These are phyloP conservation scores for Callithrix jacchus DNA, from an alignment of 2,113 vertebrate species.

Conservation along the genomic window DNA sequence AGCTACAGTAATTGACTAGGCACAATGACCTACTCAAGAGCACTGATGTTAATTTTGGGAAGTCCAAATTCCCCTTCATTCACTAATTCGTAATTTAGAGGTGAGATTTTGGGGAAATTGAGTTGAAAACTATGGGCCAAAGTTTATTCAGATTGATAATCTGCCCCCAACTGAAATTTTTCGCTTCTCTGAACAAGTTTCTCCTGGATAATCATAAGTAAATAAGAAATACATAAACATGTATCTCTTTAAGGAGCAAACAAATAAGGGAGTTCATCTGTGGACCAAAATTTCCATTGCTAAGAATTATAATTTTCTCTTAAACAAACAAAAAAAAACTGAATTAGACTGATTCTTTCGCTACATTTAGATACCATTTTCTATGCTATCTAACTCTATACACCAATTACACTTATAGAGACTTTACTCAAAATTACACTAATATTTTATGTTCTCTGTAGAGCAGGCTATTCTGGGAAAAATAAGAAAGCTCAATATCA, in stretches of 20 bases:
- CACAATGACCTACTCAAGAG: background rate
- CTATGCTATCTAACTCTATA: background rate
- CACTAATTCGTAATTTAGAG: background rate
- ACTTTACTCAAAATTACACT: background rate
- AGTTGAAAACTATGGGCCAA: background rate
- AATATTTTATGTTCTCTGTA: background rate
- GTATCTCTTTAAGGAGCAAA: background rate
- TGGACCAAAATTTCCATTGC: background rate
- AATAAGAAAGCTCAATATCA: background rate
- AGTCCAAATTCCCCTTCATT: background rate
- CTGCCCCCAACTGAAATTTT: background rate
- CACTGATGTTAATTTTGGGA: background rate
- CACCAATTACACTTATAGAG: background rate
- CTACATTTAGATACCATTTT: background rate
- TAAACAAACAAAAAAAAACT: background rate
- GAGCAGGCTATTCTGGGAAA: background rate
- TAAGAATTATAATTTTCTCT: background rate
- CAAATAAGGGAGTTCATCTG: background rate
- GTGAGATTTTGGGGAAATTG: background rate
- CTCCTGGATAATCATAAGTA: background rate
- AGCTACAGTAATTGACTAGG: background rate
- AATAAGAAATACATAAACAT: background rate
- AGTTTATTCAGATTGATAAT: background rate
- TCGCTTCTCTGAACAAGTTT: background rate
- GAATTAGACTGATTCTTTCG: background rate